Evolutionary conservation across 2,797 vertebrate genomes (phyloP).

Genomic region (Zalophus californianus): DNA sequence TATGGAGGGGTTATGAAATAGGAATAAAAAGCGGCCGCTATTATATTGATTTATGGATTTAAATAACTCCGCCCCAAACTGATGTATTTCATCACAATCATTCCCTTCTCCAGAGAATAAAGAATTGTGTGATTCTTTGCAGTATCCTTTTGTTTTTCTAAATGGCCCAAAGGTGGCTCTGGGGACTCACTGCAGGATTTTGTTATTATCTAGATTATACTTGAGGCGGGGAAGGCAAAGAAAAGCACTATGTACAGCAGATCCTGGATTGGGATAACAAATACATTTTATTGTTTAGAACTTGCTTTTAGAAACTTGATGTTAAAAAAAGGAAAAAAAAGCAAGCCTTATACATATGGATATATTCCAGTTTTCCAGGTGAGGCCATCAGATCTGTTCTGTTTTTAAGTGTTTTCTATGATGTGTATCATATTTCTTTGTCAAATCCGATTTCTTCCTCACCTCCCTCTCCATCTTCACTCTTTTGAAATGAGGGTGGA

Average conservation of each 20-base stretch:
- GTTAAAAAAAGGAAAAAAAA: conserved; percentile 4
- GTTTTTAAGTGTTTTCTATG: conserved; percentile 53
- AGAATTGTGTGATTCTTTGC: conserved; percentile 3
- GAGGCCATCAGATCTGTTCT: conserved; percentile 37
- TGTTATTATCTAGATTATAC: neutral
- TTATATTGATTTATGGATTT: neutral
- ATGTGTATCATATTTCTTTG: conserved; percentile 51
- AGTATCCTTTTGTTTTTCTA: neutral
- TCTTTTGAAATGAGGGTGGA: neutral
- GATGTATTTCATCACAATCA: conserved; percentile 13
- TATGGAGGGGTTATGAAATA: neutral
- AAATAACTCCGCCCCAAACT: neutral
- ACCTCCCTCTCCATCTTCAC: conserved; percentile 4
- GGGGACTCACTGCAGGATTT: neutral
- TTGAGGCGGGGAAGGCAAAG: neutral
- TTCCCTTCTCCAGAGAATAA: neutral
- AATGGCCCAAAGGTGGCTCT: neutral
- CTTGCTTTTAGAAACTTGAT: conserved; percentile 37
- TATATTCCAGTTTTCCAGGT: conserved; percentile 55
- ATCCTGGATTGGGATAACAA: conserved; percentile 10
- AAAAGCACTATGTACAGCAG: neutral
- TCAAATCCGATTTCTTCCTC: conserved; percentile 7
- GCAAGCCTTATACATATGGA: neutral
- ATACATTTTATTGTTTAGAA: conserved; percentile 55
- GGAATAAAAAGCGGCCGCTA: neutral